Evolutionary conservation across 2,888 invertebrate genomes (phyloP).

Genomic region (Hirtodrosophila alboralis): DNA sequence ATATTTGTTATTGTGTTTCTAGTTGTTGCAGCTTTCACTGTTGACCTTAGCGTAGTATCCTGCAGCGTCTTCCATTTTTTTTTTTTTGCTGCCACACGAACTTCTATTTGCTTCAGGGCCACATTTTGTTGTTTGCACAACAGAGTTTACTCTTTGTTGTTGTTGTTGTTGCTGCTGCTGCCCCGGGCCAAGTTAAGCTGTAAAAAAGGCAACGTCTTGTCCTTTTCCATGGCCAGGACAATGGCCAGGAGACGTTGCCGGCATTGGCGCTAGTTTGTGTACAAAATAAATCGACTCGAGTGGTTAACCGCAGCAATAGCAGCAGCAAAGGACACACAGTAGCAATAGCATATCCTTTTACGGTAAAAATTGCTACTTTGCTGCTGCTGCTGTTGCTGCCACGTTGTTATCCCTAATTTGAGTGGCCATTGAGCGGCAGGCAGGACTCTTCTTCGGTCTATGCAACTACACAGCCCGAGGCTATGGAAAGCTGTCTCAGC

Average conservation of each 20-base stretch:
- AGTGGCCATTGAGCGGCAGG: constrained; percentile 71
- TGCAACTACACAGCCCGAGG: constrained; percentile 33
- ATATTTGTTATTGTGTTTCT: constrained; percentile 39
- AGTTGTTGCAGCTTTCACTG: constrained; percentile 32
- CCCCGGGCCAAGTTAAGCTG: constrained; percentile 47
- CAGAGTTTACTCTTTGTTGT: constrained; percentile 23
- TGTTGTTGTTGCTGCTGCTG: constrained; percentile 20
- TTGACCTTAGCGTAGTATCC: constrained; percentile 45
- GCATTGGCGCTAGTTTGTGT: constrained; percentile 66
- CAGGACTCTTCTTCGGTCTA: constrained; percentile 14
- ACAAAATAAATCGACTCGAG: constrained; percentile 78
- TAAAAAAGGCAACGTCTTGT: constrained; percentile 69
- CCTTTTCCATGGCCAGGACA: constrained; percentile 56
- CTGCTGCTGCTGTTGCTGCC: constrained; percentile 36
- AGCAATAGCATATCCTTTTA: constrained; percentile 56
- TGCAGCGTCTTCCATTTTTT: constrained; percentile 18
- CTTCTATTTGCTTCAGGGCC: constrained; percentile 53
- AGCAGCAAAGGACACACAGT: too few species aligned
- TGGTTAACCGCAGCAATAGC: constrained; percentile 66
- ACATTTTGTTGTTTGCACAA: constrained; percentile 72
- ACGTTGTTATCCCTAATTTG: constrained; percentile 78
- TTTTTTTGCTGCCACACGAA: constrained; percentile 1
- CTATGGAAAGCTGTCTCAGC: constrained; percentile 9
- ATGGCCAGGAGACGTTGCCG: constrained; percentile 23
- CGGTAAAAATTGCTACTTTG: constrained; percentile 74